Conservation (phyloP, 2,113 vertebrate genomes). For the Pterocles gutturalis region DNA sequence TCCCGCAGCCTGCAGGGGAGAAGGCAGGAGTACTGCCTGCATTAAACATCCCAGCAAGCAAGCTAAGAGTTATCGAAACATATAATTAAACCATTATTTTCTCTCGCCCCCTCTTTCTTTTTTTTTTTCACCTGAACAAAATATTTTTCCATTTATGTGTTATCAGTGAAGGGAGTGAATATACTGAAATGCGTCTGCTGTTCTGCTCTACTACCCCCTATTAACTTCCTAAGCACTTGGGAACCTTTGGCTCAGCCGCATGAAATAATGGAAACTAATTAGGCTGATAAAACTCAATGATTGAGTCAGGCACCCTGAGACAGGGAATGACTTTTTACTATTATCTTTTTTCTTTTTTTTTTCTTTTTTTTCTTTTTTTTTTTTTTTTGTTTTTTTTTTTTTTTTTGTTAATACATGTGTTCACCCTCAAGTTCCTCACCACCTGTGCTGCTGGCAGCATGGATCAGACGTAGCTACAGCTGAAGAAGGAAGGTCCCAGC, state of each 20-base stretch:
- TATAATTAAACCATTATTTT: not conserved
- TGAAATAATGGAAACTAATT: constrained; percentile 37
- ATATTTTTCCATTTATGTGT: not conserved
- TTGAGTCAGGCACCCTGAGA: not conserved
- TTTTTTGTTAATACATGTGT: not conserved
- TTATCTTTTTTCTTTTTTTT: not conserved
- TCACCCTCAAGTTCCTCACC: not conserved
- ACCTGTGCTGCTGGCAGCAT: not conserved
- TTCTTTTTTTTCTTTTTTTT: not conserved
- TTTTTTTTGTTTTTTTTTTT: not conserved
- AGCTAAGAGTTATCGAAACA: not conserved
- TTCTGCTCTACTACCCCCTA: constrained; percentile 36
- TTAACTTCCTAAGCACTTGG: constrained; percentile 35
- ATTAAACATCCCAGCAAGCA: not conserved
- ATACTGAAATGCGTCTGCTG: not conserved
- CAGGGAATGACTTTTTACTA: not conserved
- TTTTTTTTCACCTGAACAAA: not conserved
- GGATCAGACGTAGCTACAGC: not conserved
- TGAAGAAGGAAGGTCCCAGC: not conserved
- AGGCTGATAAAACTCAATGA: constrained; percentile 21
- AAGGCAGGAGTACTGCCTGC: not conserved
- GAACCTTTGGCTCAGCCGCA: constrained; percentile 9
- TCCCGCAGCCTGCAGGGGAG: not conserved
- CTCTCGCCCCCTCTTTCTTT: not conserved
- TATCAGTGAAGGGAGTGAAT: constrained; percentile 25